A percentile compares a stretch with the other conserved stretches of the same genome.
Conservation (phyloP, 2,797 vertebrate species). For the Parotocinclus haroldoi region DNA sequence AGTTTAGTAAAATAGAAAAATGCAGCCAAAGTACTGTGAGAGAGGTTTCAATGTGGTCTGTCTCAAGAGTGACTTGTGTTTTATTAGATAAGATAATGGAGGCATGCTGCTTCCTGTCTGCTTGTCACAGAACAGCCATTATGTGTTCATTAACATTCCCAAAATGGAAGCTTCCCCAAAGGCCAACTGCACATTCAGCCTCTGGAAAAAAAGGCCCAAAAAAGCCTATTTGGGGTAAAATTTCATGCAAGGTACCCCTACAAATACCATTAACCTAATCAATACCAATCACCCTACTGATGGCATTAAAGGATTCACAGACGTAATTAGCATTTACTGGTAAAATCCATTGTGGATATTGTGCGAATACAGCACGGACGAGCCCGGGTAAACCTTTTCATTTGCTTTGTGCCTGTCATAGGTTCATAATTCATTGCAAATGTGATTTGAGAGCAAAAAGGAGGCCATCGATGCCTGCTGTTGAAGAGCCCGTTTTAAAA, state of each 20-base stretch:
- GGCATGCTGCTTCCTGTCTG: conserved; percentile 56
- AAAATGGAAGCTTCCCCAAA: conserved; percentile 44
- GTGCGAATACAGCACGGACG: too few species aligned
- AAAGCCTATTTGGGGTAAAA: conserved; percentile 42
- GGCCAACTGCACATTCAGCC: conserved; percentile 44
- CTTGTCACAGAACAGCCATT: conserved; percentile 51
- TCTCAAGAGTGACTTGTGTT: conserved; percentile 45
- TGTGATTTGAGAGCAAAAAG: too few species aligned
- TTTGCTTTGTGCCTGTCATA: too few species aligned
- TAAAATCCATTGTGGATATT: too few species aligned
- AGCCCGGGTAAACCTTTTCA: too few species aligned
- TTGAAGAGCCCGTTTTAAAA: not conserved
- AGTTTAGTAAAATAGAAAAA: not conserved
- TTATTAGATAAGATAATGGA: conserved; percentile 52
- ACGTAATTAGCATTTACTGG: too few species aligned
- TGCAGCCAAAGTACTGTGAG: not conserved
- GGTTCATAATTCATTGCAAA: too few species aligned
- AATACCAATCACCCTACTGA: too few species aligned
- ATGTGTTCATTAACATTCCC: conserved; percentile 50
- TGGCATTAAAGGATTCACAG: too few species aligned
- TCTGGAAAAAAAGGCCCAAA: conserved; percentile 47
- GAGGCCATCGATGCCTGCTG: too few species aligned
- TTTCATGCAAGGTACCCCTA: conserved; percentile 20
- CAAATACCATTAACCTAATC: not conserved
- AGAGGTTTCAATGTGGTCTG: conserved; percentile 41